phyloP scores from a whole-genome alignment of 1,140 invertebrate genomes.

The Hycleus cichorii region DNA sequence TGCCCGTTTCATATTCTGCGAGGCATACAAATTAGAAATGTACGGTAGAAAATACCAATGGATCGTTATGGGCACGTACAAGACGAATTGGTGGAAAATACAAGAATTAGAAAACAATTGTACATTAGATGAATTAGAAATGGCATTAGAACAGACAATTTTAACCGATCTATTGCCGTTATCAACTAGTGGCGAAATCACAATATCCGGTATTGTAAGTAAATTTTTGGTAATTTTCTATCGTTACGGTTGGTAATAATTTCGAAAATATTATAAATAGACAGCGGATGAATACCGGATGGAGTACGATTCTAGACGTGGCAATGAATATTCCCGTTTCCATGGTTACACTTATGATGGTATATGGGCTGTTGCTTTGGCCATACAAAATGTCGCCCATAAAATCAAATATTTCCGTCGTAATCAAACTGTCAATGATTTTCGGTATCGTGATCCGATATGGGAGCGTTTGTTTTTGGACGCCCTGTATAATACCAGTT shows the following conservation, averaged over 20 bases:
- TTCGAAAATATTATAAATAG: conserved; percentile 44
- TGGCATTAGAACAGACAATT: conserved; percentile 84
- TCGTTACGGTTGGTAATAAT: background rate
- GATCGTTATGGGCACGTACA: conserved; percentile 89
- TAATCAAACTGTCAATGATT: conserved; percentile 68
- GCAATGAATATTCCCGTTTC: conserved; percentile 82
- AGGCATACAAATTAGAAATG: conserved; percentile 59
- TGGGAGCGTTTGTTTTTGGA: conserved; percentile 84
- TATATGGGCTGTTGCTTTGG: conserved; percentile 91
- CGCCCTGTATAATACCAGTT: conserved; percentile 83
- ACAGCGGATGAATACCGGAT: conserved; percentile 79
- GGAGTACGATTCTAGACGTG: conserved; percentile 74
- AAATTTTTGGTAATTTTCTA: background rate
- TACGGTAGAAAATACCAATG: conserved; percentile 70
- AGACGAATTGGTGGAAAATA: conserved; percentile 69
- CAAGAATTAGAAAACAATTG: conserved; percentile 55
- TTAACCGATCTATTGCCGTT: conserved; percentile 76
- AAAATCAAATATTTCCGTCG: conserved; percentile 51
- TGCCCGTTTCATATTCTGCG: conserved; percentile 90
- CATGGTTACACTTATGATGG: conserved; percentile 95
- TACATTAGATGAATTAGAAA: conserved; percentile 63
- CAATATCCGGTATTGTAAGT: conserved; percentile 86
- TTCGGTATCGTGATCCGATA: conserved; percentile 74
- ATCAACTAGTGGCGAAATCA: conserved; percentile 66
- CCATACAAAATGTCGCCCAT: conserved; percentile 79